These are phyloP conservation scores for Oscheius sp. DNA, from an alignment of 2,888 invertebrate species.

Conservation along the genomic window DNA sequence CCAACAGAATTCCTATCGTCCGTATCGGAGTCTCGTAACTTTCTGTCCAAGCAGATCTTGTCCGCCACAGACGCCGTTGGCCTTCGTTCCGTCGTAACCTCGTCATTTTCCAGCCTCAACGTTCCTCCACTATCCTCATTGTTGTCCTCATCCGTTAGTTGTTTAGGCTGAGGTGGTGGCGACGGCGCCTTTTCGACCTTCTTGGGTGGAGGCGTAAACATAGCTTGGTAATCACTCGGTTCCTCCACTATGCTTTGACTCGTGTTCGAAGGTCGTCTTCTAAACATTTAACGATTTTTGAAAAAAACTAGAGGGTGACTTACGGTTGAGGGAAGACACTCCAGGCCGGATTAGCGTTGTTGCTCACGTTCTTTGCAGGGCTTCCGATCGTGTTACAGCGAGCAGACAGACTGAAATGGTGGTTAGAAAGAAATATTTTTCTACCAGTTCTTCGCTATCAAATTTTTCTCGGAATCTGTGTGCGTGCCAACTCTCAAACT, in stretches of 20 bases:
- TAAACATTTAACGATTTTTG: neutral
- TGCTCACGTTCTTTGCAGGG: constrained; percentile 17
- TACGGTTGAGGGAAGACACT: constrained; percentile 36
- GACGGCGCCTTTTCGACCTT: constrained; percentile 12
- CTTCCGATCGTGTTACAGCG: constrained; percentile 17
- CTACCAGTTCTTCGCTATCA: too few species aligned
- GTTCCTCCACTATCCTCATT: constrained; percentile 45
- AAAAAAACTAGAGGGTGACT: neutral
- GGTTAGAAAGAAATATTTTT: neutral
- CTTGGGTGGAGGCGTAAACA: constrained; percentile 18
- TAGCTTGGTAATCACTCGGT: constrained; percentile 23
- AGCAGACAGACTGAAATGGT: constrained; percentile 15
- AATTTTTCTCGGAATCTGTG: too few species aligned
- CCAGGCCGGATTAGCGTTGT: constrained; percentile 26
- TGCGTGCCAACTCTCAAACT: too few species aligned
- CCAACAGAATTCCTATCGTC: constrained; percentile 37
- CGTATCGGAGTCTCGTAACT: constrained; percentile 21
- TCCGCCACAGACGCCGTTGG: neutral
- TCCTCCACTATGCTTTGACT: constrained; percentile 32
- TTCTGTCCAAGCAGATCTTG: neutral
- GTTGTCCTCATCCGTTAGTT: neutral
- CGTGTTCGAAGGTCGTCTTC: constrained; percentile 28
- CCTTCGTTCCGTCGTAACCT: constrained; percentile 14
- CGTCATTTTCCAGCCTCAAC: constrained; percentile 35
- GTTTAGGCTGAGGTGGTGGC: neutral